Evolutionary conservation across 1,140 invertebrate species (phyloP).

Genomic region (Monomorium pharaonis): DNA sequence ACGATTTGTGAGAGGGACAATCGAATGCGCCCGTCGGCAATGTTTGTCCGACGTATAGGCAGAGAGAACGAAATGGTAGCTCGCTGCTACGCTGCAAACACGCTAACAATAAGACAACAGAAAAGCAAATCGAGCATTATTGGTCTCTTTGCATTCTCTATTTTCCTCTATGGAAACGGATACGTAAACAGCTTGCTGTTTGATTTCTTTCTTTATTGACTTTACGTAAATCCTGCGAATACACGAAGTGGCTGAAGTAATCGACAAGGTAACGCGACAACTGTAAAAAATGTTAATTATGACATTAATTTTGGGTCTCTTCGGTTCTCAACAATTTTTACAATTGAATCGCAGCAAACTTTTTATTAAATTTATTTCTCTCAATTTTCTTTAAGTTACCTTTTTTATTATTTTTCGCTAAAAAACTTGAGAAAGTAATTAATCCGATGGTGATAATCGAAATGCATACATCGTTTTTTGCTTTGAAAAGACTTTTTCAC

Average conservation of each 20-base stretch:
- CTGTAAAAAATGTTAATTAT: not conserved
- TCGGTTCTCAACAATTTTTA: not conserved
- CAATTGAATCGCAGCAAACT: not conserved
- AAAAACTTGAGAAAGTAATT: not conserved
- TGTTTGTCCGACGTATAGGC: not conserved
- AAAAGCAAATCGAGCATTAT: not conserved
- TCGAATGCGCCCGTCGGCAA: not conserved
- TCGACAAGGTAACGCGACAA: not conserved
- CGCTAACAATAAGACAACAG: not conserved
- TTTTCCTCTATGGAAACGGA: not conserved
- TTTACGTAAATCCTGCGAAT: not conserved
- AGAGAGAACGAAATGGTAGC: not conserved
- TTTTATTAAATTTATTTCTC: not conserved
- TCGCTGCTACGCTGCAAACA: not conserved
- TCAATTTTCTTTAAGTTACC: not conserved
- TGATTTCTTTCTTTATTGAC: not conserved
- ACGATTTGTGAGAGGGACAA: not conserved
- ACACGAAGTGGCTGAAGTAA: not conserved
- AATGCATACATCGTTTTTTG: not conserved
- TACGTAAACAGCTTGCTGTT: slow-evolving; percentile 1
- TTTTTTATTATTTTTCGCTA: not conserved
- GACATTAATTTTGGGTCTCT: not conserved
- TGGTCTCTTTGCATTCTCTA: not conserved
- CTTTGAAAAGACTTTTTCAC: not conserved
- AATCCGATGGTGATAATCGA: not conserved